Base-by-base conservation (phyloP, 1,140 invertebrate species). In the Drosophila aff. region DNA sequence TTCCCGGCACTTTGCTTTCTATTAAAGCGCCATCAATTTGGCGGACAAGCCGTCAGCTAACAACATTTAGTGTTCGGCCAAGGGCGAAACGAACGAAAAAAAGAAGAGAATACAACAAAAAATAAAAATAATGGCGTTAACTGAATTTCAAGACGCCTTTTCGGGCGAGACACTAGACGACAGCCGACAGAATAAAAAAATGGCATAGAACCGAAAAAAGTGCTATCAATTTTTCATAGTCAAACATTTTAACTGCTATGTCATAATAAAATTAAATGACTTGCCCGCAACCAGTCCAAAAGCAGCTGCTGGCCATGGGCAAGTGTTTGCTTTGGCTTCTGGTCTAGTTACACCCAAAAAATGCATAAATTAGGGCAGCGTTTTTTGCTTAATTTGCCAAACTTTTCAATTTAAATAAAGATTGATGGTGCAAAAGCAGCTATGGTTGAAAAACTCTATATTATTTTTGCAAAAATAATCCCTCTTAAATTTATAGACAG, bases 181-280 rank as follows among this genome's bases (percentile, higher is more conserved):
- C 36, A 53, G 23, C 44, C 13, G 23, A 33, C 50, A 50, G 21
- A 21, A 21, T 43, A 49, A 38, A 68, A 16, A 26, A 47, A 64
- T 47, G 38, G 49, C 1, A 21, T 36, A 53, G 26, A 41, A 43
- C 47, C 4, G 16, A 62, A 65, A 46, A 31, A 50, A 55, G 40
- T 60, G 53, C 46, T 79, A 85, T 85, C 74, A 73, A 84, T 84
- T 84, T 85, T 85, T 76, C 61, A 82, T 79, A 74, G 76, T 80
- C 72, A 69, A 73, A 76, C 69, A 78, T 55, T 75, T 84, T 83
- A 69, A 75, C 59, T 81, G 81, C 74, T 46, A 84, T 78, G 77
- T 87, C 73, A 89, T 89, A 89, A 87, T 81, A 78, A 84, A 84
- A 83, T 79, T 69, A 83, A 81, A 84, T 75, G 80, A 80, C 55